phyloP scores from a whole-genome alignment of 2,113 vertebrate species.

The Haplotaxodon microlepis region DNA sequence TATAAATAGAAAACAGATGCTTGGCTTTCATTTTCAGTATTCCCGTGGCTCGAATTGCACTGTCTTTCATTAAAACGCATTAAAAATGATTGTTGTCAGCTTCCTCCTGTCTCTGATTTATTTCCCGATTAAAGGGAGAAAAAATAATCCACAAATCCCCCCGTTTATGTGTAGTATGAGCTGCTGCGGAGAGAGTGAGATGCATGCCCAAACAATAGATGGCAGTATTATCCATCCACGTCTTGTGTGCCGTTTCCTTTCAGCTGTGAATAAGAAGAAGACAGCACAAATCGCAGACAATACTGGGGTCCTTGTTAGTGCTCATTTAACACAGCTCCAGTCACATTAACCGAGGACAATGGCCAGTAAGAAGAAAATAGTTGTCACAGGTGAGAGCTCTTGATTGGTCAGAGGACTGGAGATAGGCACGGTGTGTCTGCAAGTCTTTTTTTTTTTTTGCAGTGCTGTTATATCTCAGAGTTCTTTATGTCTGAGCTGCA shows the following conservation, averaged over 20 bases:
- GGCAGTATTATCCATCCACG: constrained; percentile 12
- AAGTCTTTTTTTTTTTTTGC: background rate
- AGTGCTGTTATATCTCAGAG: background rate
- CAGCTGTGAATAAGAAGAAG: constrained; percentile 19
- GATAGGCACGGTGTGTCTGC: background rate
- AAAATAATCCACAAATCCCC: background rate
- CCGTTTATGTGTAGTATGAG: background rate
- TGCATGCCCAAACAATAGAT: constrained; percentile 14
- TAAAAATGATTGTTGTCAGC: background rate
- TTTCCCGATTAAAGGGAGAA: background rate
- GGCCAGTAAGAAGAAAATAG: constrained; percentile 63
- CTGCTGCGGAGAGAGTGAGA: background rate
- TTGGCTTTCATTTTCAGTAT: background rate
- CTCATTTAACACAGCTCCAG: background rate
- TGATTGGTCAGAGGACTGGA: background rate
- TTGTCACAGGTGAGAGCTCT: constrained; percentile 64
- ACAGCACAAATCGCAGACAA: background rate
- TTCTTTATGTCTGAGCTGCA: background rate
- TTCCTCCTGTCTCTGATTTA: background rate
- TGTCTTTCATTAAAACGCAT: background rate
- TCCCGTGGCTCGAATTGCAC: background rate
- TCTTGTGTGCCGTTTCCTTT: background rate
- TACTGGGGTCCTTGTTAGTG: background rate
- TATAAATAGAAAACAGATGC: background rate
- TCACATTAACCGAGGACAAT: constrained; percentile 21